Conservation (phyloP, 2,888 invertebrate genomes). For the Sepioteuthis lessoniana region DNA sequence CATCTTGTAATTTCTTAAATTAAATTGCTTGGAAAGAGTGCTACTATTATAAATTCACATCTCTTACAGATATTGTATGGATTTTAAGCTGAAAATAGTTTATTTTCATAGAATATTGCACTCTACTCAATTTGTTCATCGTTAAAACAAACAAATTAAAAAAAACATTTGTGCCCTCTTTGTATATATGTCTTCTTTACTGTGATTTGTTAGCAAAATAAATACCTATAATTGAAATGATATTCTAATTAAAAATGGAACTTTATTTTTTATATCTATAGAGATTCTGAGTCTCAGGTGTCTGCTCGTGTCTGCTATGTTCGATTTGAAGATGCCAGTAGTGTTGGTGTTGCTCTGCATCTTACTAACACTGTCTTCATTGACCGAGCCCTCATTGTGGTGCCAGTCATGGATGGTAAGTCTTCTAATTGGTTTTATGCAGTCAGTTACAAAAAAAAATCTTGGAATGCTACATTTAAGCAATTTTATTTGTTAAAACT, state of each 20-base stretch:
- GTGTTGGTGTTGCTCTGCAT: conserved; percentile 96
- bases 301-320: conserved; percentile 96
- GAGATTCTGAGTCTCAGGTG: conserved; percentile 88
- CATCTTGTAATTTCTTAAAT: too few relatives aligned
- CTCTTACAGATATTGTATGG: too few relatives aligned
- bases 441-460: not conserved
- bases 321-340: conserved; percentile 90
- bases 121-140: too few relatives aligned
- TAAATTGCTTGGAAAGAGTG: too few relatives aligned
- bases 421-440: not conserved
- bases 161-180: not conserved
- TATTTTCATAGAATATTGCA: too few relatives aligned
- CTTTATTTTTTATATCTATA: conserved; percentile 58
- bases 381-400: conserved; percentile 95
- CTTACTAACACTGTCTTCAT: conserved; percentile 99
- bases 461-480: not conserved
- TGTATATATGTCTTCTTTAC: not conserved
- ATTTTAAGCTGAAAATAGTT: too few relatives aligned
- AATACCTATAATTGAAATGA: not conserved
- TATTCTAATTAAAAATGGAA: too few relatives aligned
- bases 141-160: too few relatives aligned
- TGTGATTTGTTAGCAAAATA: not conserved
- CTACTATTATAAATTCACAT: too few relatives aligned
- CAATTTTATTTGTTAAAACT: not conserved
- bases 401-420: conserved; percentile 84